phyloP scores from a whole-genome alignment of 2,888 invertebrate genomes.

The Rhorus exstirpatorius region DNA sequence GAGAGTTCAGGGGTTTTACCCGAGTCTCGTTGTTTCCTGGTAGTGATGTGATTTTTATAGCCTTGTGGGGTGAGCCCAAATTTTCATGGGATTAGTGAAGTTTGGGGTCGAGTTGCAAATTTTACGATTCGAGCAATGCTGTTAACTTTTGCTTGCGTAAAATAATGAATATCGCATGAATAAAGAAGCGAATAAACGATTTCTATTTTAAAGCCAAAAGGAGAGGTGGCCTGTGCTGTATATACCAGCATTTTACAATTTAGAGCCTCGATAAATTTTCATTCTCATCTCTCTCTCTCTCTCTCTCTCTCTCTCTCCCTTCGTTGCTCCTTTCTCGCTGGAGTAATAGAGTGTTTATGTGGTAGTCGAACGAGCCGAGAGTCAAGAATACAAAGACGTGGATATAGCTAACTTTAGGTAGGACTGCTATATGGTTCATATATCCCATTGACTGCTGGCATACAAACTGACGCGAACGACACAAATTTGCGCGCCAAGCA shows the following conservation, averaged over 20 bases:
- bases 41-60: too few species aligned
- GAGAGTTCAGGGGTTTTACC: too few species aligned
- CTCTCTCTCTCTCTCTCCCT: too few species aligned
- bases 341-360: slow-evolving; percentile 53
- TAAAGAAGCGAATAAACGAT: slow-evolving; percentile 8
- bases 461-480: not conserved
- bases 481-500: not conserved
- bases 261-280: slow-evolving; percentile 36
- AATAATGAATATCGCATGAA: slow-evolving; percentile 9
- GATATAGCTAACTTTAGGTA: not conserved
- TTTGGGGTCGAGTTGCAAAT: too few species aligned
- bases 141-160: not conserved
- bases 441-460: not conserved
- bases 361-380: slow-evolving; percentile 54
- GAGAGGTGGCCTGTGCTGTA: slow-evolving; percentile 6
- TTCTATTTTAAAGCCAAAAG: slow-evolving; percentile 1
- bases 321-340: not conserved
- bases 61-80: too few species aligned
- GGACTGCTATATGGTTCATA: not conserved
- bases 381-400: slow-evolving; percentile 64
- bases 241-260: slow-evolving; percentile 24
- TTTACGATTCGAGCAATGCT: too few species aligned
- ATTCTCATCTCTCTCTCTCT: slow-evolving; percentile 6
- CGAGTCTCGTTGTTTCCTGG: too few species aligned
- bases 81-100: too few species aligned